Percentiles rank a stretch among this genome's conserved stretches.
phyloP scores from a whole-genome alignment of 2,797 vertebrate genomes.

The Champsocephalus gunnari region DNA sequence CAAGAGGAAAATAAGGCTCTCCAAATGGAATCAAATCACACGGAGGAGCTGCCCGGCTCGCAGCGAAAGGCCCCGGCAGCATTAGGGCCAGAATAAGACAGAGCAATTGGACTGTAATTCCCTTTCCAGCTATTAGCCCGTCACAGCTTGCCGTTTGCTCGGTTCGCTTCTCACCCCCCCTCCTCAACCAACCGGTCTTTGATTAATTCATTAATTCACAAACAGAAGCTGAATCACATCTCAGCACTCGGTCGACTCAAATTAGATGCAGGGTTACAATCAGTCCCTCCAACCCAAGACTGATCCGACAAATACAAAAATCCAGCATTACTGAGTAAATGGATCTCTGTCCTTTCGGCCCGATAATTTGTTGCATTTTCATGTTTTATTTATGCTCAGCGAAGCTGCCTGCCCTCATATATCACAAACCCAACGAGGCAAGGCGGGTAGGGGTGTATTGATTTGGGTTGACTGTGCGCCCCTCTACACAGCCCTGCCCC shows the following conservation, averaged over 20 bases:
- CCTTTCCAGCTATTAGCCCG: conserved; percentile 82
- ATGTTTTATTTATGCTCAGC: conserved; percentile 84
- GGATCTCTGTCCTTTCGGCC: conserved; percentile 78
- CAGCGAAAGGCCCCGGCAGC: conserved; percentile 72
- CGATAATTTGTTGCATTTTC: conserved; percentile 82
- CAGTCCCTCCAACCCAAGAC: conserved; percentile 61
- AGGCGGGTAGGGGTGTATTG: conserved; percentile 76
- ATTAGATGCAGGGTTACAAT: conserved; percentile 79
- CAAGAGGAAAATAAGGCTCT: conserved; percentile 85
- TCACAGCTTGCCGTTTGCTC: conserved; percentile 71
- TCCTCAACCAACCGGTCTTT: conserved; percentile 61
- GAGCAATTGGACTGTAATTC: conserved; percentile 85
- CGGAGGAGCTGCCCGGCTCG: conserved; percentile 68
- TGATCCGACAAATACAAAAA: conserved; percentile 71
- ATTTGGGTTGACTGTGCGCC: conserved; percentile 76
- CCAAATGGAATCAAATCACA: conserved; percentile 85
- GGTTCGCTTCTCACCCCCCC: conserved; percentile 65
- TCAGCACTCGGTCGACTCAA: conserved; percentile 67
- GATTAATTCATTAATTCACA: conserved; percentile 86
- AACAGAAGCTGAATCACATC: conserved; percentile 80
- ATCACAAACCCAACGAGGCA: conserved; percentile 78
- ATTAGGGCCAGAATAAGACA: conserved; percentile 79
- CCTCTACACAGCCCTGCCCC: conserved; percentile 51
- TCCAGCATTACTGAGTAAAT: conserved; percentile 74
- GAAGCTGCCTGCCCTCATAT: conserved; percentile 76